Percentiles rank a stretch among this genome's conserved stretches.
phyloP scores from a whole-genome alignment of 2,113 vertebrate species.

The Clupea harengus region DNA sequence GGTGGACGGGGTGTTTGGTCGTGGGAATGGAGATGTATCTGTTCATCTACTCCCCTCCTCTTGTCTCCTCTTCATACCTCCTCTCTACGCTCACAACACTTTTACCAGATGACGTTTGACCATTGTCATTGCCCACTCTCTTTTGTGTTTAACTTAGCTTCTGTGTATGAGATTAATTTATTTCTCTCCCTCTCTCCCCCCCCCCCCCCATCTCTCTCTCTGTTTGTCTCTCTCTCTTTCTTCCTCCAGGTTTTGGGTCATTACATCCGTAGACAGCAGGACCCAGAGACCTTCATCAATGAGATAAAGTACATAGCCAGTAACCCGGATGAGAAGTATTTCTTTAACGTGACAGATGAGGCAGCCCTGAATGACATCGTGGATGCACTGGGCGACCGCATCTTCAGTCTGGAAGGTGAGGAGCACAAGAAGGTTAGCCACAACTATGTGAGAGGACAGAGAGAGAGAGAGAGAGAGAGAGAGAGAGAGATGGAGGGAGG shows the following conservation, averaged over 20 bases:
- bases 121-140: background rate
- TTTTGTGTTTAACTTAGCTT: background rate
- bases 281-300: conserved; percentile 86
- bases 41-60: background rate
- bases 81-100: background rate
- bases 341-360: conserved; percentile 95
- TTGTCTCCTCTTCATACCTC: background rate
- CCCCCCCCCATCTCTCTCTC: background rate
- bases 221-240: background rate
- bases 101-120: background rate
- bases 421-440: background rate
- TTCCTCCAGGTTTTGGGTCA: conserved; percentile 84
- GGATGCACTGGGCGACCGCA: conserved; percentile 88
- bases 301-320: conserved; percentile 94
- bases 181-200: conserved; percentile 22
- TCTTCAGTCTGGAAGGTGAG: conserved; percentile 85
- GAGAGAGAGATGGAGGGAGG: background rate
- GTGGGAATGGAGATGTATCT: background rate
- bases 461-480: background rate
- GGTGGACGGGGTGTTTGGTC: conserved; percentile 25
- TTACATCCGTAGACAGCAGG: conserved; percentile 88
- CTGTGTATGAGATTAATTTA: background rate
- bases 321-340: conserved; percentile 88
- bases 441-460: background rate
- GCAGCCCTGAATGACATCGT: conserved; percentile 93